These are phyloP conservation scores for Dromius quadrimaculatus DNA, from an alignment of 2,888 invertebrate species.

Conservation along the genomic window DNA sequence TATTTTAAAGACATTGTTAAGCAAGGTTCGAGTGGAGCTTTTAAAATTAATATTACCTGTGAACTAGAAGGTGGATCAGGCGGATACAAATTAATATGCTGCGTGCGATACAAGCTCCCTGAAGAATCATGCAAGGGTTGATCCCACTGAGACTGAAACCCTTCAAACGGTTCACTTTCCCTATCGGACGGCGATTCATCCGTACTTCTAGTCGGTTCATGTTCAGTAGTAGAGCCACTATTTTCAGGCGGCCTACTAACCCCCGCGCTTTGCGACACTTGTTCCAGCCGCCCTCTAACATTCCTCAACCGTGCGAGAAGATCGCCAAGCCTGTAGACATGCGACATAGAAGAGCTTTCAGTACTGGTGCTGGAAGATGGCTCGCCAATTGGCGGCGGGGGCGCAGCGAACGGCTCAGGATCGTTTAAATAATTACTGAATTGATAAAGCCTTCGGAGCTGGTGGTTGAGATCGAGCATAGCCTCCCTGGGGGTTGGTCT, in stretches of 20 bases:
- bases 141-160: constrained; percentile 48
- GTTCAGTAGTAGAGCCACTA: constrained; percentile 47
- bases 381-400: background rate
- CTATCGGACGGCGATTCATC: constrained; percentile 49
- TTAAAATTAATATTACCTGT: constrained; percentile 22
- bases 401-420: constrained; percentile 27
- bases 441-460: constrained; percentile 42
- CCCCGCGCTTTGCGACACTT: constrained; percentile 41
- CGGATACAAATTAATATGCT: constrained; percentile 49
- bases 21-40: too few species aligned
- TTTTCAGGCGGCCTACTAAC: constrained; percentile 11
- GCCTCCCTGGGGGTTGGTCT: constrained; percentile 32
- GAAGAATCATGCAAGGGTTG: constrained; percentile 42
- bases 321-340: constrained; percentile 43
- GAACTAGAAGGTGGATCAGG: constrained; percentile 44
- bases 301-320: constrained; percentile 40
- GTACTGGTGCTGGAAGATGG: constrained; percentile 28
- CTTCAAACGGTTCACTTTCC: constrained; percentile 50
- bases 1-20: too few species aligned
- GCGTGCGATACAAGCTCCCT: constrained; percentile 41
- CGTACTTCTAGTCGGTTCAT: constrained; percentile 46
- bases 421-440: constrained; percentile 43
- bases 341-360: constrained; percentile 37
- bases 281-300: constrained; percentile 47
- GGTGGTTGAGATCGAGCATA: constrained; percentile 34